Percentiles rank a stretch among this genome's conserved stretches.
phyloP scores from a whole-genome alignment of 2,113 vertebrate species.

The Scalopus aquaticus region DNA sequence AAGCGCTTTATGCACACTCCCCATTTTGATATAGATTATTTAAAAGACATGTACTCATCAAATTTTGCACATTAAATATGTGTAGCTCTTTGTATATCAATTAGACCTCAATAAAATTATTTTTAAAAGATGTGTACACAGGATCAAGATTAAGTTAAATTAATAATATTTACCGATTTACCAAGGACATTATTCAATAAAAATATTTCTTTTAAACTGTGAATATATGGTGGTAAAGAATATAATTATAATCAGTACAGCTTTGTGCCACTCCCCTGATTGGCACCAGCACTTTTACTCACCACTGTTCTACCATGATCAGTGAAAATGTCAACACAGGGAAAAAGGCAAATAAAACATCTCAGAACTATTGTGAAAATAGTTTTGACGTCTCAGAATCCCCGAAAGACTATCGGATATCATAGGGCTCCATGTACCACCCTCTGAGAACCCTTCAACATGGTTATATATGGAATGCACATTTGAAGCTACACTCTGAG shows the following conservation, averaged over 20 bases:
- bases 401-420: background rate
- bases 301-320: background rate
- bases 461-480: background rate
- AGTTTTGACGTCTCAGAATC: background rate
- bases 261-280: constrained; percentile 24
- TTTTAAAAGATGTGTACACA: background rate
- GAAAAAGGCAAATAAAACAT: constrained; percentile 4
- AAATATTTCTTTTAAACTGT: constrained; percentile 38
- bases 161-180: constrained; percentile 44
- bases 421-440: background rate
- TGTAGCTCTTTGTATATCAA: background rate
- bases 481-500: background rate
- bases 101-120: background rate
- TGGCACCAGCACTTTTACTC: constrained; percentile 32
- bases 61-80: background rate
- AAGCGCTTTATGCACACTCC: background rate
- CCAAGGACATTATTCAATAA: constrained; percentile 6
- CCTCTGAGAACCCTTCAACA: background rate
- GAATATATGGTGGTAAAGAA: background rate
- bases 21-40: constrained; percentile 24
- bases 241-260: background rate
- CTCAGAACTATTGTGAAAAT: constrained; percentile 38
- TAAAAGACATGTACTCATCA: constrained; percentile 22
- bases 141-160: constrained; percentile 16
- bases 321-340: constrained; percentile 23